These are phyloP conservation scores for Lordiphosa clarofinis DNA, from an alignment of 1,140 invertebrate genomes.

Conservation along the genomic window DNA sequence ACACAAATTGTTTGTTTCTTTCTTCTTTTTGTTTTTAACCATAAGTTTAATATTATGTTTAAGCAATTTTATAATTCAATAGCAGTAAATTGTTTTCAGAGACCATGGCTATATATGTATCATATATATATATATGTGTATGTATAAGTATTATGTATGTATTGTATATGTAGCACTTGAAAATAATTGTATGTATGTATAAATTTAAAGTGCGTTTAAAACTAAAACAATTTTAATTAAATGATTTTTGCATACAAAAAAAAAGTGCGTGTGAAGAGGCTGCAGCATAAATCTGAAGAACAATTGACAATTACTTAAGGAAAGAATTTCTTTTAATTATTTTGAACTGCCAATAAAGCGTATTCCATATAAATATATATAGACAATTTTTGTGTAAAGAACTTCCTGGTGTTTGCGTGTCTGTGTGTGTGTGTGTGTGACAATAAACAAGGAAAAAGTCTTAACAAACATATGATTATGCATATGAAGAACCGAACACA, in stretches of 20 bases:
- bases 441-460: conserved; percentile 36
- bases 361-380: conserved; percentile 8
- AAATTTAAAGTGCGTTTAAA: conserved; percentile 47
- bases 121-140: conserved; percentile 60
- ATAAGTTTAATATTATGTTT: conserved; percentile 75
- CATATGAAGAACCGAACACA: conserved; percentile 58
- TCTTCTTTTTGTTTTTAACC: conserved; percentile 49
- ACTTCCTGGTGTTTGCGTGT: conserved; percentile 16
- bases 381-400: conserved; percentile 21
- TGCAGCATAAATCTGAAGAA: conserved; percentile 58
- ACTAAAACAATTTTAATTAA: conserved; percentile 44
- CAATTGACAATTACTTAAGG: conserved; percentile 59
- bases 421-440: conserved; percentile 36
- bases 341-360: conserved; percentile 25
- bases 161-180: conserved; percentile 32
- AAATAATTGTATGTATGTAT: conserved; percentile 47
- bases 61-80: conserved; percentile 75
- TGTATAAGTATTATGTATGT: conserved; percentile 50
- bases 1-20: conserved; percentile 64
- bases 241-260: conserved; percentile 13
- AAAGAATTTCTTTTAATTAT: conserved; percentile 45
- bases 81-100: conserved; percentile 74
- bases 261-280: conserved; percentile 29
- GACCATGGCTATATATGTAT: conserved; percentile 73
- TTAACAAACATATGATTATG: conserved; percentile 67